Evolutionary conservation across 2,113 vertebrate species (phyloP).

Genomic region (Heteronetta atricapilla): DNA sequence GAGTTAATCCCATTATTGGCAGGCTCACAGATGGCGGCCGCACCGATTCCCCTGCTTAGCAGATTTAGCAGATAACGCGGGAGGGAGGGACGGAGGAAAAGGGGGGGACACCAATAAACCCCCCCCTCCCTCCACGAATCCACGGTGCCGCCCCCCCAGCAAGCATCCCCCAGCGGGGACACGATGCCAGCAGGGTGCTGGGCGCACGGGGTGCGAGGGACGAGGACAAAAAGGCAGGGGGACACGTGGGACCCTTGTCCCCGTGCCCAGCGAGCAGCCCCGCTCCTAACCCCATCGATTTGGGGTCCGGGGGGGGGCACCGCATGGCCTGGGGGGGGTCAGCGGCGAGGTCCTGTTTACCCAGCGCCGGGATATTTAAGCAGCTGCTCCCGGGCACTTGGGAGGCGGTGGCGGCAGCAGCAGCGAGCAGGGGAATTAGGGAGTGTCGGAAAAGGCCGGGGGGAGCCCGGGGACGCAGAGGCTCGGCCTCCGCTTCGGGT

Average conservation of each 20-base stretch:
- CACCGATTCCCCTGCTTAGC: slow-evolving; percentile 40
- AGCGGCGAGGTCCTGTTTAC: slow-evolving; percentile 16
- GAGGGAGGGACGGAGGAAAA: background rate
- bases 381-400: slow-evolving; percentile 59
- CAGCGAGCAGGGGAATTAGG: slow-evolving; percentile 20
- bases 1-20: slow-evolving; percentile 67
- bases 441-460: slow-evolving; percentile 53
- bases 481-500: background rate
- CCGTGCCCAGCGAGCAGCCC: background rate
- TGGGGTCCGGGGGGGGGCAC: too few relatives aligned
- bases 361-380: background rate
- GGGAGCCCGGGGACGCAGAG: background rate
- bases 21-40: slow-evolving; percentile 58
- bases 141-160: background rate
- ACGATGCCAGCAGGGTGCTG: fast-evolving
- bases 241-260: background rate
- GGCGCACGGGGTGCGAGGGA: background rate
- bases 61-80: slow-evolving; percentile 38
- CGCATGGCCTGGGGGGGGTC: background rate
- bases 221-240: background rate
- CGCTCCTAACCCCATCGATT: background rate
- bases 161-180: fast-evolving
- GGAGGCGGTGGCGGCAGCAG: slow-evolving; percentile 20
- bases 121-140: too few relatives aligned
- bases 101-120: background rate